phyloP scores from a whole-genome alignment of 2,113 vertebrate species.

The Parus major region DNA sequence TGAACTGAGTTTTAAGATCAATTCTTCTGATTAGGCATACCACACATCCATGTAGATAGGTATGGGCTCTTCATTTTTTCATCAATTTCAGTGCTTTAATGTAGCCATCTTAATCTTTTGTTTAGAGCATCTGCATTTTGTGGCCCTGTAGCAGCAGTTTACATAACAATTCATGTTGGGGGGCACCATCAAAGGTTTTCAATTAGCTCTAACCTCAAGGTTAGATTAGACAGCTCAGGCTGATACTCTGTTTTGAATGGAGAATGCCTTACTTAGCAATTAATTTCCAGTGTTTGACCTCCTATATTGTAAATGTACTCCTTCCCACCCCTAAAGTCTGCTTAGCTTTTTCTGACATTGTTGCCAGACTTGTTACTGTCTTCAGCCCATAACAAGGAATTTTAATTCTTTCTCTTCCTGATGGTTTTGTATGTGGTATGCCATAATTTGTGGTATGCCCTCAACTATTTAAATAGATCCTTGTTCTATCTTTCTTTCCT shows the following conservation, averaged over 20 bases:
- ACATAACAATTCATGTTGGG: not conserved
- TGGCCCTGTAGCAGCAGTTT: not conserved
- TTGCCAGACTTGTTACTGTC: not conserved
- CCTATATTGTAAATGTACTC: not conserved
- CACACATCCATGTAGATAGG: not conserved
- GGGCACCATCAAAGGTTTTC: not conserved
- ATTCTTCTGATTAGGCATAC: not conserved
- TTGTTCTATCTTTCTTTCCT: not conserved
- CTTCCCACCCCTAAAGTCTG: not conserved
- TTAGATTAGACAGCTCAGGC: not conserved
- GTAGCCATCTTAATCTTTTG: not conserved
- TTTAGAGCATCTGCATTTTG: not conserved
- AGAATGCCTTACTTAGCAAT: not conserved
- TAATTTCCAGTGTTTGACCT: not conserved
- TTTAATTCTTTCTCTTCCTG: not conserved
- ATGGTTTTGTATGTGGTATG: not conserved
- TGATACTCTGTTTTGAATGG: not conserved
- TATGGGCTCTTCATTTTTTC: not conserved
- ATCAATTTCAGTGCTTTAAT: not conserved
- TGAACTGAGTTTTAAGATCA: not conserved
- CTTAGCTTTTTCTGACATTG: not conserved
- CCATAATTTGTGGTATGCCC: not conserved
- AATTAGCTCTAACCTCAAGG: not conserved
- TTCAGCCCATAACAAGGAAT: not conserved
- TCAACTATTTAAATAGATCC: not conserved